A percentile compares a stretch with the other conserved stretches of the same genome.
Conservation (phyloP, 1,140 invertebrate genomes). For the Sesamia nonagrioides region DNA sequence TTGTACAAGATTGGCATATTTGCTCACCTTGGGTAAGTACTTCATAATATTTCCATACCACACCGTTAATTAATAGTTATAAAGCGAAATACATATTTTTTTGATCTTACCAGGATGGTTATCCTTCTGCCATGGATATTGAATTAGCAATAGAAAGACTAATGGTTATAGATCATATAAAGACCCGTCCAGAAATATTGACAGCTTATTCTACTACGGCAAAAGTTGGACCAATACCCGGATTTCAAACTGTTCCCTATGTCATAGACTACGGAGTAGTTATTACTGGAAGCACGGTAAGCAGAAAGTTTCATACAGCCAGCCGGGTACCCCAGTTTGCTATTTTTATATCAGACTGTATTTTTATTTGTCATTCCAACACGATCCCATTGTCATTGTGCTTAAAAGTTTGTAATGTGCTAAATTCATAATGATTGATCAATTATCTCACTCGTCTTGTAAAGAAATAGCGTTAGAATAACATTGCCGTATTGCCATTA, state of each 20-base stretch:
- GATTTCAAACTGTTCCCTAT: conserved; percentile 75
- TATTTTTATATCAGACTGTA: too few relatives aligned
- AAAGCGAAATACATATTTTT: not conserved
- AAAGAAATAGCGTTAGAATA: too few relatives aligned
- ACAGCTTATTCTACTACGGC: conserved; percentile 55
- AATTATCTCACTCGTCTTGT: too few relatives aligned
- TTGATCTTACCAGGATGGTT: conserved; percentile 68
- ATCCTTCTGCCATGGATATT: conserved; percentile 78
- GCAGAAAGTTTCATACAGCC: not conserved
- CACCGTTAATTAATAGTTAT: too few relatives aligned
- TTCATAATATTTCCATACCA: not conserved
- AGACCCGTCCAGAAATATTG: conserved; percentile 70
- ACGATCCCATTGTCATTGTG: too few relatives aligned
- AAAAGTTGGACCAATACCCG: conserved; percentile 72
- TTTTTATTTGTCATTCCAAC: too few relatives aligned
- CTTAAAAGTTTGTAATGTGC: too few relatives aligned
- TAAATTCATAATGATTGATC: too few relatives aligned
- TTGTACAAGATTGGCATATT: conserved; percentile 76
- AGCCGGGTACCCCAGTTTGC: too few relatives aligned
- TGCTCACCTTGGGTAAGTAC: conserved; percentile 76
- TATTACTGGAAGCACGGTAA: conserved; percentile 78
- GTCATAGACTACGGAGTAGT: conserved; percentile 81
- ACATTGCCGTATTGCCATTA: too few relatives aligned
- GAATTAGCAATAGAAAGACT: conserved; percentile 80
- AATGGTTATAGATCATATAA: conserved; percentile 72